These are phyloP conservation scores for Fregetta grallaria DNA, from an alignment of 2,113 vertebrate species.

Conservation along the genomic window DNA sequence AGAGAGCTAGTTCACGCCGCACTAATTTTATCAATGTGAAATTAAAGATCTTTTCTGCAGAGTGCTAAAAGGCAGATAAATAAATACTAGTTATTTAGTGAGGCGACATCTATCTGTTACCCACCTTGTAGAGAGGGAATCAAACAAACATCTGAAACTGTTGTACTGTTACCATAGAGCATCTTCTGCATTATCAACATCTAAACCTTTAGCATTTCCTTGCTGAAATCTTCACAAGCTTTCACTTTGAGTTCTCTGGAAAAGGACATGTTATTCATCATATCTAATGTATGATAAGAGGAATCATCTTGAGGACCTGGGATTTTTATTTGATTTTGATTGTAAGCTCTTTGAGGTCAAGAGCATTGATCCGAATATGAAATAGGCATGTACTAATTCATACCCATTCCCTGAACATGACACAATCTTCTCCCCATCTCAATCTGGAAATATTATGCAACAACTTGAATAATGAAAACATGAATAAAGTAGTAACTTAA, in stretches of 20 bases:
- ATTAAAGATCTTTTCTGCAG: background rate
- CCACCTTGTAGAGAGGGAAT: background rate
- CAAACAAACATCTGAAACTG: background rate
- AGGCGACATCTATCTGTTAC: background rate
- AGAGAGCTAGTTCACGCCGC: background rate
- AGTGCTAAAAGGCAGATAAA: background rate
- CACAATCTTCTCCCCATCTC: background rate
- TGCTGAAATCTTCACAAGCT: background rate
- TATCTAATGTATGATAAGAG: background rate
- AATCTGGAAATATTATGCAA: background rate
- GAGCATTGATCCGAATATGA: background rate
- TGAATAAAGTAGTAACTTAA: background rate
- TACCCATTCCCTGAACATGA: background rate
- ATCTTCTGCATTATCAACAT: background rate
- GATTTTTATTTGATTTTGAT: background rate
- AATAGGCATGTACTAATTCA: background rate
- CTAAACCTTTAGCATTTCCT: background rate
- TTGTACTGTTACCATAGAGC: background rate
- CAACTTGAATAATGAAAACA: background rate
- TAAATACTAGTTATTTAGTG: background rate
- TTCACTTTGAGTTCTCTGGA: background rate
- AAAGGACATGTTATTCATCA: background rate
- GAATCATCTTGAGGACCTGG: background rate
- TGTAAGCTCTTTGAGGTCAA: background rate
- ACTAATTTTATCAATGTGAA: background rate